Evolutionary conservation across 2,797 vertebrate genomes (phyloP).

Genomic region (Cossypha dichroa): DNA sequence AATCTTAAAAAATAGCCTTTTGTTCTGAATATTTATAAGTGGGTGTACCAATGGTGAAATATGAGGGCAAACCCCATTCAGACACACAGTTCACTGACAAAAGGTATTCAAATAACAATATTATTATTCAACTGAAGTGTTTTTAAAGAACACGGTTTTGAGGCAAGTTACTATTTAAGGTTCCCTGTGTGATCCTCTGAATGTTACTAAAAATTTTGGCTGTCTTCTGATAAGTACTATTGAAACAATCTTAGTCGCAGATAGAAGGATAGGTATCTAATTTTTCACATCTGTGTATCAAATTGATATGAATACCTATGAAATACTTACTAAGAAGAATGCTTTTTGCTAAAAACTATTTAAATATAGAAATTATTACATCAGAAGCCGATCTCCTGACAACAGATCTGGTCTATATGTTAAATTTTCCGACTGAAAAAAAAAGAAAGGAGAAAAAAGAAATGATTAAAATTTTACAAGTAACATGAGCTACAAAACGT

Average conservation of each 20-base stretch:
- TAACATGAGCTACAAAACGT: not conserved
- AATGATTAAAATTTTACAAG: not conserved
- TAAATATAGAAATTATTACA: not conserved
- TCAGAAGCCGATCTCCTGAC: not conserved
- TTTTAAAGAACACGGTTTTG: not conserved
- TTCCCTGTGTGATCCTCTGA: not conserved
- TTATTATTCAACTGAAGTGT: not conserved
- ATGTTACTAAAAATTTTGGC: not conserved
- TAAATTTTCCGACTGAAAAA: not conserved
- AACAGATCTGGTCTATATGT: not conserved
- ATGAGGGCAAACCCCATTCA: not conserved
- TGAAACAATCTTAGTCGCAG: not conserved
- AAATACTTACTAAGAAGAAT: not conserved
- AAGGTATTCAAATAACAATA: not conserved
- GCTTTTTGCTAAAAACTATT: not conserved
- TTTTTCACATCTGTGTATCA: not conserved
- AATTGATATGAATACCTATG: not conserved
- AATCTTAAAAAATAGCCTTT: not conserved
- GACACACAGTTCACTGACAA: not conserved
- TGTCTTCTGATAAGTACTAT: not conserved
- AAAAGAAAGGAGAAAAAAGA: fast-evolving
- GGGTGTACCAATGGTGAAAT: not conserved
- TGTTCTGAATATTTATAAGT: not conserved
- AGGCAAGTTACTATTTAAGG: not conserved
- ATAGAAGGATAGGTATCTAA: not conserved